Conservation (phyloP, 2,888 invertebrate genomes). For the Drosophila mimetica region DNA sequence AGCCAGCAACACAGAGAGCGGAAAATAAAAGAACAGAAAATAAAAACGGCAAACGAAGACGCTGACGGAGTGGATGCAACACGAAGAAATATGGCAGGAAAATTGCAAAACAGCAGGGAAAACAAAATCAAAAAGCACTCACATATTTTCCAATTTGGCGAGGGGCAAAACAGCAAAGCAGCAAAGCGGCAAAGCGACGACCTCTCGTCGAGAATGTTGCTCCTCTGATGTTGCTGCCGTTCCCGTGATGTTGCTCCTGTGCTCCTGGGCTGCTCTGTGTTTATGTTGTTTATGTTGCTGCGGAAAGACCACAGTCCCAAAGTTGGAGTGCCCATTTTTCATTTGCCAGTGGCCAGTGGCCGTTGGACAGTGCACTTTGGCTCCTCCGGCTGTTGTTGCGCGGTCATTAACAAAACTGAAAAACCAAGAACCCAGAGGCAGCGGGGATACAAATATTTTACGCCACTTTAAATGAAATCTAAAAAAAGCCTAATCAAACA, state of each 20-base stretch:
- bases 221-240: slow-evolving; percentile 6
- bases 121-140: slow-evolving; percentile 57
- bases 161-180: slow-evolving; percentile 9
- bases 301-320: slow-evolving; percentile 14
- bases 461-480: background rate
- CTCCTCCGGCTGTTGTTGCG: slow-evolving; percentile 23
- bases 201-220: background rate
- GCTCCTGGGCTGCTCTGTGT: slow-evolving; percentile 17
- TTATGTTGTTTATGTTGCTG: slow-evolving; percentile 22
- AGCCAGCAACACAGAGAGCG: slow-evolving; percentile 9
- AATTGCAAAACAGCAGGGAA: slow-evolving; percentile 48
- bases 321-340: slow-evolving; percentile 44
- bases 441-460: background rate
- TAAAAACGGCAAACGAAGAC: slow-evolving; percentile 8
- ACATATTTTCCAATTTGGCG: slow-evolving; percentile 76
- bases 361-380: slow-evolving; percentile 9
- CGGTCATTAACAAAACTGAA: slow-evolving; percentile 39
- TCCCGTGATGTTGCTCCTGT: slow-evolving; percentile 1
- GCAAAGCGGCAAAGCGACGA: slow-evolving; percentile 1
- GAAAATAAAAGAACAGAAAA: background rate
- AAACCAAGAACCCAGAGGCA: slow-evolving; percentile 35
- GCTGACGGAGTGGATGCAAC: slow-evolving; percentile 36
- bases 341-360: slow-evolving; percentile 19
- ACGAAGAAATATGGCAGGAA: slow-evolving; percentile 66
- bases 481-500: background rate